These are phyloP conservation scores for Hydropotes inermis DNA, from an alignment of 2,113 vertebrate genomes.

Conservation along the genomic window DNA sequence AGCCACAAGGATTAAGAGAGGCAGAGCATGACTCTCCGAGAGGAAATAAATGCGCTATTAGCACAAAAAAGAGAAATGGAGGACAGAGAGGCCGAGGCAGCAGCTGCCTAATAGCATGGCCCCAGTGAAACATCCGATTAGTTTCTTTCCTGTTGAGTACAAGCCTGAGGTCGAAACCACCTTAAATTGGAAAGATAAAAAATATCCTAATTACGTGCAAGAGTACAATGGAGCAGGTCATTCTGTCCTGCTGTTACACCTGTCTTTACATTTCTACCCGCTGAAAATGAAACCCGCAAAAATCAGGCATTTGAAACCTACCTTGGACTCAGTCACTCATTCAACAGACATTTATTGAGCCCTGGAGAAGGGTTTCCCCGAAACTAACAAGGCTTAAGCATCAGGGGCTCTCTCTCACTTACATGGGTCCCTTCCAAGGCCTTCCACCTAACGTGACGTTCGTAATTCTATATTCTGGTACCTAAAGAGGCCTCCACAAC, in stretches of 20 bases:
- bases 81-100: background rate
- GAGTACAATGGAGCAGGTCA: background rate
- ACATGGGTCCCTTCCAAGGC: background rate
- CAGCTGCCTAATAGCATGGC: background rate
- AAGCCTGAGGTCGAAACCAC: background rate
- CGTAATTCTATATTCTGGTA: background rate
- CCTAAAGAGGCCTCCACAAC: background rate
- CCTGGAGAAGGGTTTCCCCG: background rate
- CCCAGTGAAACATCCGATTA: background rate
- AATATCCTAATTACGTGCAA: background rate
- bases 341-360: background rate
- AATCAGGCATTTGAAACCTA: background rate
- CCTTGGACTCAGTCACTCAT: background rate
- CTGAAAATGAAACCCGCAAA: background rate
- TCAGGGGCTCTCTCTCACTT: background rate
- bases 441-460: background rate
- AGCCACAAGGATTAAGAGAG: background rate
- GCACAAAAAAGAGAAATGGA: background rate
- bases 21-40: background rate
- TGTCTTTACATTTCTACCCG: background rate
- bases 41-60: background rate
- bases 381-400: background rate
- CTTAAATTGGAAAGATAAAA: slow-evolving; percentile 10
- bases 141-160: background rate
- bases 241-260: background rate